These are phyloP conservation scores for Rhingia rostrata DNA, from an alignment of 2,888 invertebrate genomes.

Conservation along the genomic window DNA sequence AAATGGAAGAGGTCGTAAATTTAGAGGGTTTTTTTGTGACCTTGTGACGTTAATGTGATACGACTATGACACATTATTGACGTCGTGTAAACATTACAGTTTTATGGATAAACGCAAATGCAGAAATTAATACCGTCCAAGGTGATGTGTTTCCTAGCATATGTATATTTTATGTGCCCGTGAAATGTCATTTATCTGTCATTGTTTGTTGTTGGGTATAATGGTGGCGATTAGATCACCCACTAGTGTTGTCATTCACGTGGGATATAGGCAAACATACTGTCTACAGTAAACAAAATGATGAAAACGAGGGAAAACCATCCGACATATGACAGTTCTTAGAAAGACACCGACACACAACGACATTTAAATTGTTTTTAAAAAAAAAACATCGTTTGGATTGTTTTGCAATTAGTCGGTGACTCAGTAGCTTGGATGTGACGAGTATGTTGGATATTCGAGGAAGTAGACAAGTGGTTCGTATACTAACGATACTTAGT, in stretches of 20 bases:
- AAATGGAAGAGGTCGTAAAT: too few species aligned
- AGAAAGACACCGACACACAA: slow-evolving; percentile 32
- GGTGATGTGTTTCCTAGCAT: neutral
- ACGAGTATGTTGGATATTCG: too few species aligned
- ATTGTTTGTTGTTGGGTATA: slow-evolving; percentile 9
- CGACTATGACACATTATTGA: slow-evolving; percentile 2
- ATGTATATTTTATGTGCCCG: neutral
- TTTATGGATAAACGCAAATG: neutral
- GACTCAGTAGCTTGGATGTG: slow-evolving; percentile 3
- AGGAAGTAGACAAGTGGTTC: too few species aligned
- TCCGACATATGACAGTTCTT: slow-evolving; percentile 22
- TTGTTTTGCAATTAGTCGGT: slow-evolving; percentile 51
- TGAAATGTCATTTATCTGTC: slow-evolving; percentile 15
- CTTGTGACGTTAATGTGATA: slow-evolving; percentile 52
- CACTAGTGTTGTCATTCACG: slow-evolving; percentile 59
- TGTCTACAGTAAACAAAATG: slow-evolving; percentile 36
- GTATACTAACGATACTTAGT: too few species aligned
- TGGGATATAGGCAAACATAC: slow-evolving; percentile 13
- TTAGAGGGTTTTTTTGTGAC: slow-evolving; percentile 11
- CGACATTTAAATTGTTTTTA: slow-evolving; percentile 53
- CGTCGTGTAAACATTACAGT: slow-evolving; percentile 9
- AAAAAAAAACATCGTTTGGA: slow-evolving; percentile 9
- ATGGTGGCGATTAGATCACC: slow-evolving; percentile 62
- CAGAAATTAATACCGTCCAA: slow-evolving; percentile 44
- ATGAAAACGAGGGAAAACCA: slow-evolving; percentile 40